A percentile compares a stretch with the other conserved stretches of the same genome.
These are phyloP conservation scores for Xenus cinereus DNA, from an alignment of 2,113 vertebrate species.

Conservation along the genomic window DNA sequence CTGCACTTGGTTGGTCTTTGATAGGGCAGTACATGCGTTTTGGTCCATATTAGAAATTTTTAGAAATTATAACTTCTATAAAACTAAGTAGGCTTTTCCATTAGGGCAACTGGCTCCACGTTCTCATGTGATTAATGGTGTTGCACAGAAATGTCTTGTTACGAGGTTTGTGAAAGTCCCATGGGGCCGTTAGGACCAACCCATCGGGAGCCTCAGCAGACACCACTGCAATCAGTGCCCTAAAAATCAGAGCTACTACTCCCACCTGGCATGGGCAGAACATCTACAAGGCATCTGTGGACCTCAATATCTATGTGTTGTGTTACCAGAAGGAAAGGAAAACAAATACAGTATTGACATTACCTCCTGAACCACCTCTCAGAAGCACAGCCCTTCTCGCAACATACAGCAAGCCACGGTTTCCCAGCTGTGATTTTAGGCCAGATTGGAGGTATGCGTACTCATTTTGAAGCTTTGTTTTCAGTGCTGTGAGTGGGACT, in stretches of 20 bases:
- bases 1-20: not conserved
- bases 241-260: not conserved
- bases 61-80: not conserved
- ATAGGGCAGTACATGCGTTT: not conserved
- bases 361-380: not conserved
- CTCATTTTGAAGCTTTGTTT: not conserved
- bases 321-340: not conserved
- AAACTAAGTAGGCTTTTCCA: not conserved
- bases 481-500: not conserved
- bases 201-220: not conserved
- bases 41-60: not conserved
- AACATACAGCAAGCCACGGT: not conserved
- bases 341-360: not conserved
- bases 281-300: not conserved
- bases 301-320: accelerated
- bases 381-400: not conserved
- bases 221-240: not conserved
- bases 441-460: not conserved
- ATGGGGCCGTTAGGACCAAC: accelerated
- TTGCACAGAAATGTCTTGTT: not conserved
- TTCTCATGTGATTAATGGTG: not conserved
- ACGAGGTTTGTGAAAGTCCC: not conserved
- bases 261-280: not conserved
- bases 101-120: not conserved
- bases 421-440: not conserved